Evolutionary conservation across 2,888 invertebrate species (phyloP), one percentile per base, ranked within the genome.

Genomic region (Lamellibrachia columna): DNA sequence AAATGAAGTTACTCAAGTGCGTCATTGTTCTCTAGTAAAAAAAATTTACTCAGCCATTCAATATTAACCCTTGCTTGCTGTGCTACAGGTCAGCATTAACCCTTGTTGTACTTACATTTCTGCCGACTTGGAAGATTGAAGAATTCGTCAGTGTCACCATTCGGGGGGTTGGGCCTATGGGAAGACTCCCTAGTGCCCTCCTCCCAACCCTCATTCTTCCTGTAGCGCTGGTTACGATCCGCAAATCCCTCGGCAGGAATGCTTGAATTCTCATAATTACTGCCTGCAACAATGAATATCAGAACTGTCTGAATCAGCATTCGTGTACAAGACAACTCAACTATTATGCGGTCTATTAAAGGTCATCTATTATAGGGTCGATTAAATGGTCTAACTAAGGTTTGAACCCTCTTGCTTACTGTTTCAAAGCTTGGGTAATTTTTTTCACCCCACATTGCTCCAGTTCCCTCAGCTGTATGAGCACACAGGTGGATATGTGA

Each of bases 21-120:
- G 22, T n/a, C 75, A 75, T 15, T 11, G 75, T 75, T 22, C 22
- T 22, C 75, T 11, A n/a, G 55, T 40, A 40, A 1, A 40, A 2
- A 75, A 75, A 75, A 7, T 22, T 22, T 6, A 22, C 75, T 15
- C 15, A 75, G 75, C 75, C 75, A 75, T 22, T 75, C 75, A 75
- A 75, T 22, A 22, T 75, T 75, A 75, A 75, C 75, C 22, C 75
- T 75, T 75, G 75, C 75, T 22, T 75, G 22, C 22, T n/a, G 6
- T 6, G 75, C 75, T 75, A n/a, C 22, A 22, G 75, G 75, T 75
- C 75, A 75, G 75, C 75, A 75, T 75, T 75, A 75, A 75, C 75
- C 75, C 75, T 75, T 75, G 75, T 75, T 75, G 75, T 75, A 75
- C 75, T 6, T 75, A 75, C 75, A 75, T 75, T 75, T 75, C 75